phyloP scores from a whole-genome alignment of 2,797 vertebrate species.

The Peromyscus attwateri region DNA sequence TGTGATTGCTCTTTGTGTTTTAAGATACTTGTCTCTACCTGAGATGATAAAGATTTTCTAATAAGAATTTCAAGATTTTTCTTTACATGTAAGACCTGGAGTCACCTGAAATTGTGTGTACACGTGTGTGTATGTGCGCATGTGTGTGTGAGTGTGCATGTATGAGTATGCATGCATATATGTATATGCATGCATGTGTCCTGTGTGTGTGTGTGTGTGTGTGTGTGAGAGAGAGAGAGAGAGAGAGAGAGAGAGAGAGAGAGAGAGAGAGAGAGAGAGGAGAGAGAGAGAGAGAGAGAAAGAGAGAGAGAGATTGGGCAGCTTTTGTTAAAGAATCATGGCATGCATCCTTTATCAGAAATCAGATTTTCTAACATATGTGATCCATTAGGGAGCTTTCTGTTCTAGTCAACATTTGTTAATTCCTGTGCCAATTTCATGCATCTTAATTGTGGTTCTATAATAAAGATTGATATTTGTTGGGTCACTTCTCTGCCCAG shows the following conservation, averaged over 20 bases:
- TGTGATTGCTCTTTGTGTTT: constrained; percentile 5
- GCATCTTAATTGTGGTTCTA: not conserved
- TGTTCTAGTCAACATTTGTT: not conserved
- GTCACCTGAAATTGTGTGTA: not conserved
- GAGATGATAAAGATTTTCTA: constrained; percentile 16
- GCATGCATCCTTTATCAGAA: not conserved
- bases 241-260: not conserved
- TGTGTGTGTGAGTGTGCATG: too few relatives aligned
- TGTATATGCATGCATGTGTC: not conserved
- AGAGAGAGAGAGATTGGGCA: not conserved
- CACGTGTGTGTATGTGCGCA: not conserved
- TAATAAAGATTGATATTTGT: not conserved
- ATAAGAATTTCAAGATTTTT: constrained; percentile 43
- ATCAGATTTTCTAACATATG: not conserved
- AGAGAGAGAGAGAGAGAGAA: too few relatives aligned
- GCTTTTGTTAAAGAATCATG: not conserved
- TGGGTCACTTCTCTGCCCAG: not conserved
- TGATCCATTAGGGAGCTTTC: not conserved
- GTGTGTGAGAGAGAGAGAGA: not conserved
- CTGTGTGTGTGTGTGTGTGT: not conserved
- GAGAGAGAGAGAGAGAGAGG: not conserved
- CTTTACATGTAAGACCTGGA: not conserved
- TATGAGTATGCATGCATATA: too few relatives aligned
- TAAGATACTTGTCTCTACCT: not conserved
- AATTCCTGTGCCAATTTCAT: not conserved